phyloP scores from a whole-genome alignment of 2,888 invertebrate species.

The Gastrophysa polygoni region DNA sequence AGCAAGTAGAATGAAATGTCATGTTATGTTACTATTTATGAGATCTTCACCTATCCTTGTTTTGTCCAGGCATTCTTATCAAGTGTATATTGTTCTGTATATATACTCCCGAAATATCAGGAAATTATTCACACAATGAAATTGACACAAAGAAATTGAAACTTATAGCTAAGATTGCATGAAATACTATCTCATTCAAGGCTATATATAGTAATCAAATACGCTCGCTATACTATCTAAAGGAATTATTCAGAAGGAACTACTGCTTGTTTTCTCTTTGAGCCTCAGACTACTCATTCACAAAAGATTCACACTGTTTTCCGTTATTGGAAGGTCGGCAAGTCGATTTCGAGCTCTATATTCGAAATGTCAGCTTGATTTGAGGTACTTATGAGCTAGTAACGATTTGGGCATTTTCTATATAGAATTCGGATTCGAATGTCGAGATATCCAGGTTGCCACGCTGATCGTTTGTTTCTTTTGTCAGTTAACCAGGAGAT shows the following conservation, averaged over 20 bases:
- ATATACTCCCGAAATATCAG: no score
- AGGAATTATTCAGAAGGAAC: no score
- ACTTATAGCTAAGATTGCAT: no score
- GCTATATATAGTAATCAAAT: no score
- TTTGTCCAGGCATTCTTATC: no score
- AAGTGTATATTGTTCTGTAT: no score
- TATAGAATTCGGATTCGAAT: neutral
- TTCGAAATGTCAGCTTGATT: neutral
- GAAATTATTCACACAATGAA: no score
- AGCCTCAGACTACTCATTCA: conserved; percentile 1
- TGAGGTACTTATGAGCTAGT: no score
- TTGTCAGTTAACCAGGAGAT: conserved; percentile 32
- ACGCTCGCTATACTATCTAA: no score
- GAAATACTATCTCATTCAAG: no score
- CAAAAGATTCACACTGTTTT: neutral
- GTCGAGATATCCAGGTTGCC: neutral
- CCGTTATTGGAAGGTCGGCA: neutral
- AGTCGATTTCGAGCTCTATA: neutral
- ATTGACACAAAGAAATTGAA: no score
- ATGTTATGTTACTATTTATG: neutral
- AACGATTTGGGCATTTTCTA: neutral
- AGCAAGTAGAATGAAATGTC: neutral
- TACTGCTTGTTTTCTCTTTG: neutral
- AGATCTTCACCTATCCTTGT: neutral
- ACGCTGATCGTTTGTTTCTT: conserved; percentile 21